phyloP scores from a whole-genome alignment of 2,888 invertebrate species.

The Coenonympha glycerion region DNA sequence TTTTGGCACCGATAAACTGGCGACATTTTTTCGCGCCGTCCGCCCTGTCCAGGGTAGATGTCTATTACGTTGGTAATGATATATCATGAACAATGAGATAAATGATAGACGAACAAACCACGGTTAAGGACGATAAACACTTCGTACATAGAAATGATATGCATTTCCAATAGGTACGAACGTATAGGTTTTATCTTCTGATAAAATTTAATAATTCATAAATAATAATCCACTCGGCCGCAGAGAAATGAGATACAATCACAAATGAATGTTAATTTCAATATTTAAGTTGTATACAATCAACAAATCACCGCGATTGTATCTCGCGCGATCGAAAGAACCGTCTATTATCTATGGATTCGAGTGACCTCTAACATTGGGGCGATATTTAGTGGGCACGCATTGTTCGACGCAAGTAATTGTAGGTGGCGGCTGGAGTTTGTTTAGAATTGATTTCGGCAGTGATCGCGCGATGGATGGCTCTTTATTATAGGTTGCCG shows the following conservation, averaged over 20 bases:
- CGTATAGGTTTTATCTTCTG: slow-evolving; percentile 11
- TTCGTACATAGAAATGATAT: too few relatives aligned
- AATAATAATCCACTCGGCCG: slow-evolving; percentile 28
- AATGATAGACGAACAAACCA: too few relatives aligned
- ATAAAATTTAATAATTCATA: slow-evolving; percentile 33
- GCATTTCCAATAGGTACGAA: slow-evolving; percentile 6
- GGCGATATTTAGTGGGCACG: slow-evolving; percentile 49
- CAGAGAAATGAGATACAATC: slow-evolving; percentile 39
- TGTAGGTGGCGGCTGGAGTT: slow-evolving; percentile 71
- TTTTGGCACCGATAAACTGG: too few relatives aligned
- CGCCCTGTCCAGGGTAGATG: too few relatives aligned
- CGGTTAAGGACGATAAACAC: too few relatives aligned
- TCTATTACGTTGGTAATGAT: too few relatives aligned
- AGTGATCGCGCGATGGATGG: slow-evolving; percentile 59
- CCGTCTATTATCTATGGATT: slow-evolving; percentile 57
- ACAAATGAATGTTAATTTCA: slow-evolving; percentile 71
- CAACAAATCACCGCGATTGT: slow-evolving; percentile 72
- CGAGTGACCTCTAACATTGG: slow-evolving; percentile 66
- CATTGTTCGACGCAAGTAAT: slow-evolving; percentile 68
- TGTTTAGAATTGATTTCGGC: slow-evolving; percentile 75
- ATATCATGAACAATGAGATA: too few relatives aligned
- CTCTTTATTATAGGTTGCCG: slow-evolving; percentile 54
- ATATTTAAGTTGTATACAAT: slow-evolving; percentile 68
- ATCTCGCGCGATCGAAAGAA: slow-evolving; percentile 67
- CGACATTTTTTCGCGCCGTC: too few relatives aligned